These are phyloP conservation scores for Ptilonorhynchus violaceus DNA, from an alignment of 2,113 vertebrate species.

Conservation along the genomic window DNA sequence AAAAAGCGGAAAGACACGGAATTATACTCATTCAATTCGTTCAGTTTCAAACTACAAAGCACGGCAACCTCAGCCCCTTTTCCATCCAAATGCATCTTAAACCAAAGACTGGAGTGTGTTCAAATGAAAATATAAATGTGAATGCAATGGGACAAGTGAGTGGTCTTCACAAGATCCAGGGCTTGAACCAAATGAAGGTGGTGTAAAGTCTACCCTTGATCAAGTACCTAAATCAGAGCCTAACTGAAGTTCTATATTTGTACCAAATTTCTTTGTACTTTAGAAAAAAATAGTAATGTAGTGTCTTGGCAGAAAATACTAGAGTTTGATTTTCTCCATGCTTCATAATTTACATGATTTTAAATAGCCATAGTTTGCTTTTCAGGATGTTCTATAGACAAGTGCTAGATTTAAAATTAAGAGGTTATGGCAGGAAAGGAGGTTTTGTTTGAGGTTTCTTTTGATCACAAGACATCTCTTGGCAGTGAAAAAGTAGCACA, in stretches of 20 bases:
- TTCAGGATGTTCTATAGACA: background rate
- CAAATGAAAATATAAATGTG: background rate
- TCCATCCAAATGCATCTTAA: background rate
- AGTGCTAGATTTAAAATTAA: background rate
- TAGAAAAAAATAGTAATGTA: background rate
- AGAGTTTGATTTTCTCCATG: background rate
- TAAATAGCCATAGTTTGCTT: background rate
- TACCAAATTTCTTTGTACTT: background rate
- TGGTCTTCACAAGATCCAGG: background rate
- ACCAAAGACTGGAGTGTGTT: fast-evolving
- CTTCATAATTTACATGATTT: background rate
- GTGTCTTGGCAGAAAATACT: background rate
- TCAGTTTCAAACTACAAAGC: background rate
- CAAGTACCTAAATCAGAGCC: background rate
- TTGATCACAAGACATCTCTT: background rate
- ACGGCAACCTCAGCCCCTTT: background rate
- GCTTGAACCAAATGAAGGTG: background rate
- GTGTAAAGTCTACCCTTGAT: background rate
- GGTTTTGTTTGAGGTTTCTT: background rate
- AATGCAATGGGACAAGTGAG: background rate
- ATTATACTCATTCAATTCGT: constrained; percentile 1
- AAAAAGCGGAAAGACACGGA: background rate
- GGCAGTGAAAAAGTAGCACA: background rate
- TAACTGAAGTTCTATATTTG: background rate
- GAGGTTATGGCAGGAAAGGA: background rate